phyloP scores from a whole-genome alignment of 2,113 vertebrate genomes.

The Panurus biarmicus region DNA sequence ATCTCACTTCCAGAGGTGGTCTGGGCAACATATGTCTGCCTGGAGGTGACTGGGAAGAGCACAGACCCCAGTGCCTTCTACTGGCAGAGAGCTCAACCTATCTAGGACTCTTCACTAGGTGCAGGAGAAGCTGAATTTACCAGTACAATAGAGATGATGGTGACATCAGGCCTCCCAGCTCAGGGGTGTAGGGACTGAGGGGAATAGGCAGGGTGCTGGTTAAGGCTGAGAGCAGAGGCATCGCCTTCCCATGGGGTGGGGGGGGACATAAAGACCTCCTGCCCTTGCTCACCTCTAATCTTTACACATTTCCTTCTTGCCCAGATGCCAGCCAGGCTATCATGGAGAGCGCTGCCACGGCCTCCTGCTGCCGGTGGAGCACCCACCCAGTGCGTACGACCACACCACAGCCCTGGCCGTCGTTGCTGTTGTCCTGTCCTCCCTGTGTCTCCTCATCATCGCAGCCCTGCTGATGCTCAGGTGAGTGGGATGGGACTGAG shows the following conservation, averaged over 20 bases:
- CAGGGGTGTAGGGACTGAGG: fast-evolving
- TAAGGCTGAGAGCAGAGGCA: background rate
- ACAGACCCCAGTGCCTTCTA: background rate
- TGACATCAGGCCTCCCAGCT: background rate
- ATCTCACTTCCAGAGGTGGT: background rate
- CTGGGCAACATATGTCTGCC: background rate
- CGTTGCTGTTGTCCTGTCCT: slow-evolving; percentile 88
- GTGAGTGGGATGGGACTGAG: slow-evolving; percentile 46
- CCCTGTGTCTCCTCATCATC: slow-evolving; percentile 88
- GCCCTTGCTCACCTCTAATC: background rate
- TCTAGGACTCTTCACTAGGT: background rate
- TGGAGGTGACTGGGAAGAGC: background rate
- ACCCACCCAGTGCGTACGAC: slow-evolving; percentile 76
- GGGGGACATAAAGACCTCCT: background rate
- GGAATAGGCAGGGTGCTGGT: background rate
- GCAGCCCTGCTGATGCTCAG: slow-evolving; percentile 88
- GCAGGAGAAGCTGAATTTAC: background rate
- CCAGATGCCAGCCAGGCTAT: slow-evolving; percentile 80
- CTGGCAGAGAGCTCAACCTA: background rate
- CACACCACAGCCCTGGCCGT: slow-evolving; percentile 88
- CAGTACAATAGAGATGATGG: background rate
- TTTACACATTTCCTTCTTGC: background rate
- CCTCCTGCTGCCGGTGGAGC: slow-evolving; percentile 78
- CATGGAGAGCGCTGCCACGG: slow-evolving; percentile 87
- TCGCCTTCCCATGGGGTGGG: background rate